These are phyloP conservation scores for Daktulosphaira vitifoliae DNA, from an alignment of 1,140 invertebrate species.

Conservation along the genomic window DNA sequence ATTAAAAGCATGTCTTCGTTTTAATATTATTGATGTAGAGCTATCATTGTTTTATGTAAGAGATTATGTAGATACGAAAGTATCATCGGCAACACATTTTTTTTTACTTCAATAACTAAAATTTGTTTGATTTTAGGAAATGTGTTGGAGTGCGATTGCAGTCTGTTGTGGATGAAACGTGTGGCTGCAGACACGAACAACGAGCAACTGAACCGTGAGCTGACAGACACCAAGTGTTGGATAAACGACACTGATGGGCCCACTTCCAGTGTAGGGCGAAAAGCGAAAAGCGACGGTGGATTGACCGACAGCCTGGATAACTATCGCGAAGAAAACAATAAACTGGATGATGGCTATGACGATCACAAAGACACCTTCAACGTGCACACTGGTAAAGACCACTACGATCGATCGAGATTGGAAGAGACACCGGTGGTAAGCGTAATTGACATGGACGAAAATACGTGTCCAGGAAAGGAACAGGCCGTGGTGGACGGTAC, in stretches of 20 bases:
- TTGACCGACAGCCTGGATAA: too few relatives aligned
- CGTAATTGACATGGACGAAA: neutral
- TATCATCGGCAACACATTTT: too few relatives aligned
- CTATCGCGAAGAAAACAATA: too few relatives aligned
- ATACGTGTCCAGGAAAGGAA: constrained; percentile 25
- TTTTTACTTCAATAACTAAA: too few relatives aligned
- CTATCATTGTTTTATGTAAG: too few relatives aligned
- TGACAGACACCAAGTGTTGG: neutral
- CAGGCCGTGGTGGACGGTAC: constrained; percentile 1
- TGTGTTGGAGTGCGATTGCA: constrained; percentile 15
- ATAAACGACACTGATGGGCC: neutral
- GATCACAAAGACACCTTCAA: neutral
- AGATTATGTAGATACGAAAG: too few relatives aligned
- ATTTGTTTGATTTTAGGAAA: neutral
- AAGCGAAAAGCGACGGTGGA: too few relatives aligned
- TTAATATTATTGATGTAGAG: too few relatives aligned
- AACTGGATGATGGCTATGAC: neutral
- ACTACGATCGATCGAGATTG: neutral
- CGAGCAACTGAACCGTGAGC: neutral
- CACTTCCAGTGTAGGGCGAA: too few relatives aligned
- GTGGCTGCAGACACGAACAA: neutral
- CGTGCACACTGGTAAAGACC: too few relatives aligned
- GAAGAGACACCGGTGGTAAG: neutral
- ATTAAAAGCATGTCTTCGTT: too few relatives aligned
- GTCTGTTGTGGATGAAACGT: constrained; percentile 25